Percentiles rank a stretch among this genome's conserved stretches.
Evolutionary conservation across 2,797 vertebrate genomes (phyloP).

Genomic region (Molothrus ater): DNA sequence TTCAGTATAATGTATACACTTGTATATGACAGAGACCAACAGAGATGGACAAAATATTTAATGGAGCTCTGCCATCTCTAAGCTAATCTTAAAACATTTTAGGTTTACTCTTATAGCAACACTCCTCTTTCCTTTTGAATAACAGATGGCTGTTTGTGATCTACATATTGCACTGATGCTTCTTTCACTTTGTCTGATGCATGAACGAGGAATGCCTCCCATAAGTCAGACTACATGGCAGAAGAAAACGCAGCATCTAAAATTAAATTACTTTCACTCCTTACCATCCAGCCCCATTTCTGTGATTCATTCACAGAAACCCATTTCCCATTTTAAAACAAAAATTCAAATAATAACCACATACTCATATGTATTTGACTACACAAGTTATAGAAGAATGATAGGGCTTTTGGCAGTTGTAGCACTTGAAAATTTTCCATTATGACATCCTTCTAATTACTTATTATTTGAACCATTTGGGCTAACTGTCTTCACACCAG

Average conservation of each 20-base stretch:
- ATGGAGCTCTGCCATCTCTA: background rate
- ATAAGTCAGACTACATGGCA: background rate
- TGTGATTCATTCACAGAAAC: slow-evolving; percentile 31
- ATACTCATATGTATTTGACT: background rate
- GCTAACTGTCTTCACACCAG: background rate
- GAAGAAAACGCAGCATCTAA: background rate
- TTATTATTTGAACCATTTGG: background rate
- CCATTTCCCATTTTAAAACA: background rate
- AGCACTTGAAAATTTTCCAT: background rate
- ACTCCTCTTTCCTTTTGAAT: background rate
- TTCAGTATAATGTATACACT: background rate
- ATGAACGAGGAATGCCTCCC: background rate
- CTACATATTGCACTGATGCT: background rate
- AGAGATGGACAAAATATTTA: background rate
- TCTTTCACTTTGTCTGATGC: slow-evolving; percentile 3
- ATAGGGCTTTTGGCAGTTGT: background rate
- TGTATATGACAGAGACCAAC: background rate
- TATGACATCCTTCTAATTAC: background rate
- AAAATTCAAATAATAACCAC: background rate
- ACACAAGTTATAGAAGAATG: background rate
- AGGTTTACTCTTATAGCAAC: background rate
- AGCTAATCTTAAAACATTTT: background rate
- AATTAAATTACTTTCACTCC: background rate
- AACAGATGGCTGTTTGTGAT: slow-evolving; percentile 32
- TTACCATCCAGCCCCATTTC: background rate